Evolutionary conservation across 2,888 invertebrate genomes (phyloP).

Genomic region (Caenorhabditis becei): DNA sequence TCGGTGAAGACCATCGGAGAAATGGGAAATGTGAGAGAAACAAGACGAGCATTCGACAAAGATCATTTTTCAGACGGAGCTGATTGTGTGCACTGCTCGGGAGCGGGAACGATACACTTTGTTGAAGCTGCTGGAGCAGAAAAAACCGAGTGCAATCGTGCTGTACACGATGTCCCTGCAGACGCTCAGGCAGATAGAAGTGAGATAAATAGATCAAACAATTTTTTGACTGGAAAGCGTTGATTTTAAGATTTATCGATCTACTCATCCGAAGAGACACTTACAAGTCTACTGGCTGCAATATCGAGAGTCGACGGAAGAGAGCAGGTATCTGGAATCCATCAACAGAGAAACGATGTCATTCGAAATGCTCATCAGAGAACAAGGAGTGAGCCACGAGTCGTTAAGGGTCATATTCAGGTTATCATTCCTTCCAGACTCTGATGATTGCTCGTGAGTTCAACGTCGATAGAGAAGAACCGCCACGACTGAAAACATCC

Average conservation of each 20-base stretch:
- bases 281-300: conserved; percentile 90
- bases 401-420: background rate
- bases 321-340: conserved; percentile 86
- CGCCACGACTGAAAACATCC: conserved; percentile 70
- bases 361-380: conserved; percentile 92
- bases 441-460: conserved; percentile 77
- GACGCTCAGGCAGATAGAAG: conserved; percentile 92
- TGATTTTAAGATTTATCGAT: conserved; percentile 85
- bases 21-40: conserved; percentile 22
- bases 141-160: conserved; percentile 89
- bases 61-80: conserved; percentile 40
- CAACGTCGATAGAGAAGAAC: conserved; percentile 75
- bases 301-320: conserved; percentile 94
- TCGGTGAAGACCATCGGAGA: conserved; percentile 47
- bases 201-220: conserved; percentile 80
- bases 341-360: conserved; percentile 94
- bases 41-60: background rate
- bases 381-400: conserved; percentile 88
- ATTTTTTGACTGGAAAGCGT: conserved; percentile 5
- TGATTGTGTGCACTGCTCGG: conserved; percentile 58
- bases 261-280: conserved; percentile 79
- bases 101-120: conserved; percentile 84
- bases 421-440: conserved; percentile 65
- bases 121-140: conserved; percentile 73
- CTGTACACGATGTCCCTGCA: conserved; percentile 93